These are phyloP conservation scores for Leiothrix lutea DNA, from an alignment of 2,113 vertebrate genomes.

Conservation along the genomic window DNA sequence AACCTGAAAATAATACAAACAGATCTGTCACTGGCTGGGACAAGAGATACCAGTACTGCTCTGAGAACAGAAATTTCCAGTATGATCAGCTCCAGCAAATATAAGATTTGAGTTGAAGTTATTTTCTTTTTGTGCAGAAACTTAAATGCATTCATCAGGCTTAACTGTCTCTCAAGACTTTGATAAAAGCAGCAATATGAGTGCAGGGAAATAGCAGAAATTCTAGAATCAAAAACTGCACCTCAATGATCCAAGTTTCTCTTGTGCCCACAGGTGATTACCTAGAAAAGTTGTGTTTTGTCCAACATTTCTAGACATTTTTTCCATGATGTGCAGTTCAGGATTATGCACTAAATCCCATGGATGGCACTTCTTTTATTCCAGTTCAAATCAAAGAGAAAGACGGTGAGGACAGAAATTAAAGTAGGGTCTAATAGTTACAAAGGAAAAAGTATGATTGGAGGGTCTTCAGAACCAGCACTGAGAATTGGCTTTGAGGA, in stretches of 20 bases:
- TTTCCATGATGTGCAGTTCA: not conserved
- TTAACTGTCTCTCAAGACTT: not conserved
- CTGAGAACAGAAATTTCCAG: not conserved
- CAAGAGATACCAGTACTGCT: not conserved
- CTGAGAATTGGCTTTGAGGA: not conserved
- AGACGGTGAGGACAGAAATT: not conserved
- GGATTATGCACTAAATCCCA: not conserved
- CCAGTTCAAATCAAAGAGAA: not conserved
- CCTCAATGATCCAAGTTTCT: not conserved
- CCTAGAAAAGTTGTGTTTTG: not conserved
- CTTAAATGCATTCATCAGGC: not conserved
- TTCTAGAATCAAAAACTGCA: not conserved
- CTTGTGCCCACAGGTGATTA: not conserved
- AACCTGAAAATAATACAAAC: not conserved
- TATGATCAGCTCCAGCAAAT: not conserved
- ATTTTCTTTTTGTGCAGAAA: not conserved
- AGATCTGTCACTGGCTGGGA: not conserved
- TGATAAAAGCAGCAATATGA: not conserved
- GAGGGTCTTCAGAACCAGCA: not conserved
- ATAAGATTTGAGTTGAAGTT: not conserved
- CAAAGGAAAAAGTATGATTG: not conserved
- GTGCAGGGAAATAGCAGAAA: not conserved
- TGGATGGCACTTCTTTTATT: not conserved
- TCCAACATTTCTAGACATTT: not conserved
- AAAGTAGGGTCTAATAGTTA: not conserved